Evolutionary conservation across 2,113 vertebrate species (phyloP).

Genomic region (Macrotis lagotis): DNA sequence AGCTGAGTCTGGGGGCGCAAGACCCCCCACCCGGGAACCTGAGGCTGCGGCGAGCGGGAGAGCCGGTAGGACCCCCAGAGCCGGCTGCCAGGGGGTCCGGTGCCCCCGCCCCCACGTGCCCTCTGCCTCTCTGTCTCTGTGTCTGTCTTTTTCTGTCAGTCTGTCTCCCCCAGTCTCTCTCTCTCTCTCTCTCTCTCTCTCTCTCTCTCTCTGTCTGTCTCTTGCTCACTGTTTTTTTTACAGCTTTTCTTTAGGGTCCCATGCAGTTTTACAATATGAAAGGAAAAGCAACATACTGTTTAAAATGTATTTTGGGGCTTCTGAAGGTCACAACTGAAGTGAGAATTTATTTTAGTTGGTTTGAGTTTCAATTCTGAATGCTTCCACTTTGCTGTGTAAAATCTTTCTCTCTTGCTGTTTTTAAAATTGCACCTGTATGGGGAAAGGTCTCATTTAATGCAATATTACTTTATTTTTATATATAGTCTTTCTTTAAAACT

Average conservation of each 20-base stretch:
- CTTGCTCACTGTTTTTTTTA: no score
- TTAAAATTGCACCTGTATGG: conserved; percentile 72
- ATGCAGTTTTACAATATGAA: conserved; percentile 59
- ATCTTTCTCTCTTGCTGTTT: conserved; percentile 70
- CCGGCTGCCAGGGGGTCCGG: no score
- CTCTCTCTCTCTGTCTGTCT: background rate
- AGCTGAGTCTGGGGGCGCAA: no score
- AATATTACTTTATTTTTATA: conserved; percentile 72
- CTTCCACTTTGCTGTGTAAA: conserved; percentile 73
- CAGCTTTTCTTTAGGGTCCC: conserved; percentile 46
- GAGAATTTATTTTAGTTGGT: conserved; percentile 72
- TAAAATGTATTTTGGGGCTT: conserved; percentile 73
- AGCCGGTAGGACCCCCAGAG: no score
- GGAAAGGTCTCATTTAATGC: conserved; percentile 77
- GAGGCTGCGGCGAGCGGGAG: no score
- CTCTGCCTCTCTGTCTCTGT: no score
- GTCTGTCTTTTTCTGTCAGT: no score
- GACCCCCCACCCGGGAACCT: no score
- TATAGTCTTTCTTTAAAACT: conserved; percentile 65
- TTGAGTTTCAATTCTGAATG: conserved; percentile 73
- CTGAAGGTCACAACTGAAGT: conserved; percentile 71
- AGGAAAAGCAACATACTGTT: conserved; percentile 74
- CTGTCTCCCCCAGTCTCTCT: no score
- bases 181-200: no score
- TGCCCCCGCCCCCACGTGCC: no score